Evolutionary conservation across 2,113 vertebrate species (phyloP).

Genomic region (Ancistrus triradiatus): DNA sequence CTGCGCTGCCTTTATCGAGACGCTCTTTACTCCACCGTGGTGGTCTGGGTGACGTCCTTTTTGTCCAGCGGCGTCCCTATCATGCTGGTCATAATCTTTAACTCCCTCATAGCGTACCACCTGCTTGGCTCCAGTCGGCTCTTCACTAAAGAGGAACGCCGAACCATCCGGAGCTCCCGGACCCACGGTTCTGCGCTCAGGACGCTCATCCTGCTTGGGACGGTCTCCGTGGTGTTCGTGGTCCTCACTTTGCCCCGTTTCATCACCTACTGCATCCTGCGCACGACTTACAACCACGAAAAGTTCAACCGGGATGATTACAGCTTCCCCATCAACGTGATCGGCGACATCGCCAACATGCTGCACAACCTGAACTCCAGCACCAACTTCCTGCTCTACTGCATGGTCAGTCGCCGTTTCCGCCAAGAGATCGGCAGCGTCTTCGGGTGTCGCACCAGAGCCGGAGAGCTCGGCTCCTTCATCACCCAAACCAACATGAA

Average conservation of each 20-base stretch:
- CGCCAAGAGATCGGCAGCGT: constrained; percentile 57
- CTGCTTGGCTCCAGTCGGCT: constrained; percentile 55
- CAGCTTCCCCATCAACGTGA: constrained; percentile 63
- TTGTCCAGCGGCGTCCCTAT: constrained; percentile 70
- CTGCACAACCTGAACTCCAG: constrained; percentile 73
- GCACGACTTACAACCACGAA: constrained; percentile 63
- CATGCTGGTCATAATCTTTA: constrained; percentile 66
- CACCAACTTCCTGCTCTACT: constrained; percentile 76
- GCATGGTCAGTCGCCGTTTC: constrained; percentile 66
- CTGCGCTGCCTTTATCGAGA: constrained; percentile 60
- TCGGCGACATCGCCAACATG: constrained; percentile 70
- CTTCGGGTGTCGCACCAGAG: constrained; percentile 43
- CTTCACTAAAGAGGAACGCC: constrained; percentile 66
- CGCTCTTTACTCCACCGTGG: constrained; percentile 54
- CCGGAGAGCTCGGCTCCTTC: constrained; percentile 42
- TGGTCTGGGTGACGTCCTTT: constrained; percentile 70
- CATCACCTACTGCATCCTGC: constrained; percentile 72
- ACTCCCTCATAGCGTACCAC: constrained; percentile 65
- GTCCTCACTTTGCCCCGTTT: constrained; percentile 69
- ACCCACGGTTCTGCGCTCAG: constrained; percentile 54
- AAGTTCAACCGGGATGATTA: constrained; percentile 67
- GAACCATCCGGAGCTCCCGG: constrained; percentile 51
- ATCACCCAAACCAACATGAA: constrained; percentile 61
- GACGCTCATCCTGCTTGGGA: constrained; percentile 64
- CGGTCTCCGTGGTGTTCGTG: constrained; percentile 64